Evolutionary conservation across 1,140 invertebrate species (phyloP).

Genomic region (Pseudomyrmex concolor): DNA sequence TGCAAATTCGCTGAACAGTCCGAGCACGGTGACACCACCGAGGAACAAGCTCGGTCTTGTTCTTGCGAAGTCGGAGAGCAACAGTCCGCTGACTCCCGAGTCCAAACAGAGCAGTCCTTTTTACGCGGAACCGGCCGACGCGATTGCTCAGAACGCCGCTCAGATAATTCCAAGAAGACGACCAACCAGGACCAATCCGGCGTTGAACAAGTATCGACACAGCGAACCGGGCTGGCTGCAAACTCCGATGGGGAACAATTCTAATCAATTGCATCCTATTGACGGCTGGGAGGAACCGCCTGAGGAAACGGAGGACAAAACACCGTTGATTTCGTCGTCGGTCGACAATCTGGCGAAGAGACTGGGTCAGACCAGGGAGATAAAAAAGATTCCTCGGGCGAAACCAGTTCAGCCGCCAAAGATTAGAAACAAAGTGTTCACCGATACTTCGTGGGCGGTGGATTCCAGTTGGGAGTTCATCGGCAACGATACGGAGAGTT

Average conservation of each 20-base stretch:
- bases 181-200: slow-evolving; percentile 75
- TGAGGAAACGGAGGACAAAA: slow-evolving; percentile 83
- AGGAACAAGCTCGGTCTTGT: slow-evolving; percentile 82
- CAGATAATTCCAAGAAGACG: slow-evolving; percentile 80
- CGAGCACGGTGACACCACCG: slow-evolving; percentile 79
- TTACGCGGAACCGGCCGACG: slow-evolving; percentile 96
- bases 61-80: slow-evolving; percentile 80
- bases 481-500: slow-evolving; percentile 85
- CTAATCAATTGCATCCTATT: slow-evolving; percentile 85
- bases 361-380: slow-evolving; percentile 82
- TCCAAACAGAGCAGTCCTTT: slow-evolving; percentile 93
- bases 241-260: slow-evolving; percentile 78
- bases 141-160: slow-evolving; percentile 86
- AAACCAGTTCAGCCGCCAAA: slow-evolving; percentile 90
- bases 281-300: slow-evolving; percentile 86
- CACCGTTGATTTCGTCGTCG: slow-evolving; percentile 87
- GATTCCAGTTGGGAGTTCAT: slow-evolving; percentile 96
- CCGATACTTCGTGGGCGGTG: slow-evolving; percentile 91
- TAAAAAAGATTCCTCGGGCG: slow-evolving; percentile 86
- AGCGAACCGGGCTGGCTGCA: slow-evolving; percentile 88
- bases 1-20: slow-evolving; percentile 82
- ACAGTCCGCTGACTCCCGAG: slow-evolving; percentile 81
- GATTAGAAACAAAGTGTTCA: slow-evolving; percentile 87
- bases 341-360: slow-evolving; percentile 87
- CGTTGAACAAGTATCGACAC: slow-evolving; percentile 85